phyloP scores from a whole-genome alignment of 1,140 invertebrate genomes.

The Ridgeia piscesae region DNA sequence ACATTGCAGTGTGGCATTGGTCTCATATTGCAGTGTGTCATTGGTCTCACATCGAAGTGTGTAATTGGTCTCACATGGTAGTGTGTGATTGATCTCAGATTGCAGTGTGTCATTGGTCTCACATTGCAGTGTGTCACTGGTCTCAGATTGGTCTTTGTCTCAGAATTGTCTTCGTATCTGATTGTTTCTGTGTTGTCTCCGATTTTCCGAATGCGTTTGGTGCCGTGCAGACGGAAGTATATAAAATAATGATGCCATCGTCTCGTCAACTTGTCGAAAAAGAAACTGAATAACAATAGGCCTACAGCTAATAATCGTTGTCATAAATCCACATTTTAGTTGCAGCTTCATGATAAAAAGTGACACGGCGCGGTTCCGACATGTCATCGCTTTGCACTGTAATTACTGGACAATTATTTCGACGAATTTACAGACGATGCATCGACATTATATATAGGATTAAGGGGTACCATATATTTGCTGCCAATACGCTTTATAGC shows the following conservation, averaged over 20 bases:
- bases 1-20: not conserved
- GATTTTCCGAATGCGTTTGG: too few species aligned
- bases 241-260: too few species aligned
- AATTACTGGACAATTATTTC: not conserved
- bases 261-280: too few species aligned
- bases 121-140: not conserved
- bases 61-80: not conserved
- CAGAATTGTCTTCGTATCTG: too few species aligned
- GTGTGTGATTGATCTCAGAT: not conserved
- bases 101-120: not conserved
- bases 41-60: not conserved
- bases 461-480: not conserved
- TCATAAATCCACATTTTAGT: not conserved
- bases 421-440: not conserved
- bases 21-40: not conserved
- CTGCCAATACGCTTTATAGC: too few species aligned
- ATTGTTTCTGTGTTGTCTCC: too few species aligned
- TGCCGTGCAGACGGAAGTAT: too few species aligned
- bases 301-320: too few species aligned
- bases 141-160: not conserved
- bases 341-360: not conserved
- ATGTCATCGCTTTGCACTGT: not conserved
- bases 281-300: too few species aligned
- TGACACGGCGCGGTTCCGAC: not conserved
- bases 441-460: not conserved